Conservation (phyloP, 1,140 invertebrate genomes). For the Ruditapes philippinarum region DNA sequence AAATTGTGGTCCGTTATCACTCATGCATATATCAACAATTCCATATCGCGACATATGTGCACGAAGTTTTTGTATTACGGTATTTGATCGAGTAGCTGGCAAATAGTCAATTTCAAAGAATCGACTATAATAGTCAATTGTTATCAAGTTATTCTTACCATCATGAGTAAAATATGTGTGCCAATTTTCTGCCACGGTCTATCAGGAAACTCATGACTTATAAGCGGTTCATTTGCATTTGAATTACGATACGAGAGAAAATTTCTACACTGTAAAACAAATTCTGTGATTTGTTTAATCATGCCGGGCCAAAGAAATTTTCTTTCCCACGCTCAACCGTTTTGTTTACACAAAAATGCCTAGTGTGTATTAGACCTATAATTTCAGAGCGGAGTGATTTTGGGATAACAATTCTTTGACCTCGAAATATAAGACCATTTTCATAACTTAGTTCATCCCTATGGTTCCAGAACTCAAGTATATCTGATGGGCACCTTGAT, state of each 20-base stretch:
- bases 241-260: conserved; percentile 64
- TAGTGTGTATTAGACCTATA: conserved; percentile 62
- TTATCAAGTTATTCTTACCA: conserved; percentile 30
- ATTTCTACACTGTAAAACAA: conserved; percentile 54
- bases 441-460: background rate
- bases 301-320: conserved; percentile 87
- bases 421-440: conserved; percentile 18
- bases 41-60: conserved; percentile 34
- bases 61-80: conserved; percentile 58
- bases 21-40: background rate
- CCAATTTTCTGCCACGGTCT: conserved; percentile 59
- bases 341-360: conserved; percentile 79
- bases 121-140: conserved; percentile 65
- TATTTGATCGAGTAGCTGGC: background rate
- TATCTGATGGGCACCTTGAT: background rate
- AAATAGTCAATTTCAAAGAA: conserved; percentile 69
- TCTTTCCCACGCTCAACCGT: conserved; percentile 68
- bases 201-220: conserved; percentile 41
- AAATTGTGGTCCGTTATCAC: conserved; percentile 29
- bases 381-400: conserved; percentile 61
- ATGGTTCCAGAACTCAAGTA: background rate
- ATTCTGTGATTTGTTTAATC: conserved; percentile 81
- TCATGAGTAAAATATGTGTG: conserved; percentile 64
- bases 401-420: conserved; percentile 25
- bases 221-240: conserved; percentile 62